Base-by-base conservation (phyloP, 2,888 invertebrate species). In the Cotesia congregata region DNA sequence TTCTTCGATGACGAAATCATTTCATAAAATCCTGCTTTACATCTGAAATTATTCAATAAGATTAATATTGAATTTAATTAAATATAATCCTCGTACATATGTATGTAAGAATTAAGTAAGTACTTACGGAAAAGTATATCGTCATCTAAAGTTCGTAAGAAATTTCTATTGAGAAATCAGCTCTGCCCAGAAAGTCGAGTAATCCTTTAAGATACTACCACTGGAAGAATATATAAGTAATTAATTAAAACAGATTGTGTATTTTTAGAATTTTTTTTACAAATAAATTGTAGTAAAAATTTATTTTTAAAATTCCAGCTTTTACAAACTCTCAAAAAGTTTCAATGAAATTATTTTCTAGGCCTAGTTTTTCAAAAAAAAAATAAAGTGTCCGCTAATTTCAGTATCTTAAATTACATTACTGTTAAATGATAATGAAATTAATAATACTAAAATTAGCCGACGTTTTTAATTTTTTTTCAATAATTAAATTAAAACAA, bases 141-240 rank as follows among this genome's bases (percentile, higher is more conserved):
- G 30, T 30, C 30, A 30, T 30, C 30, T 30, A 59, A 65, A 15
- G 12, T 50, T 75, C 71, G 30, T 83, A 72, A n/a, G 2, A 30
- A 30, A 30, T 30, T 81, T 81, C 39, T 69, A 67, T 71, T 78
- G 82, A 41, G 85, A 83, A 15, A 84, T 82, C 50, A 88, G 76
- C 1, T 86, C 93, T 38, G 94, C 92, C 95, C 95, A 95, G 88
- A 94, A 95, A 5, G 93, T 94, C 71, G 92, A 92, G 86, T 95
- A 95, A 83, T 94, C 93, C 89, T 95, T 93, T 83, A 95, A 88
- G 20, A 95, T 92, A 3, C 94, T 94, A 68, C 95, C 95, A 65
- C 95, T 95, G 92, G 61, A 93, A 93, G 75, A 79, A 82, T 80
- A 83, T 78, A 83, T 74, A 79, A 72, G 70, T 77, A 67, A 40